A percentile compares a stretch with the other conserved stretches of the same genome.
Evolutionary conservation across 2,797 vertebrate genomes (phyloP).

Genomic region (Delichon dasypus): DNA sequence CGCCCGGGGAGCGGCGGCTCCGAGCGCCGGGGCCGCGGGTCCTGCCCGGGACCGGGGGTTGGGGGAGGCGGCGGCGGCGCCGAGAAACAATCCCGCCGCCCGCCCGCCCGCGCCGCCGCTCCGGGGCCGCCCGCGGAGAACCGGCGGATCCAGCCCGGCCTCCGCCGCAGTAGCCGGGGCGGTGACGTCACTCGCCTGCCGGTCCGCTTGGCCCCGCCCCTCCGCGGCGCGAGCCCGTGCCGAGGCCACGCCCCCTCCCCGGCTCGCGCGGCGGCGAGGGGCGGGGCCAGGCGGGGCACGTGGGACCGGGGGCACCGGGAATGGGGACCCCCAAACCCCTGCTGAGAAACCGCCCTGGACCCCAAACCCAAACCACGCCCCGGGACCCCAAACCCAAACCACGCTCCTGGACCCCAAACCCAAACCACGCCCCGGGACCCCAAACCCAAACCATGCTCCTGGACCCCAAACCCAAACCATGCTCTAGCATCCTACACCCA

Average conservation of each 20-base stretch:
- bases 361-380: background rate
- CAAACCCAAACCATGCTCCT: background rate
- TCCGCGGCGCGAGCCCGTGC: background rate
- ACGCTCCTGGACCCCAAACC: background rate
- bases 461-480: too few species aligned
- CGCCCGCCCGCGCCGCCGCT: background rate
- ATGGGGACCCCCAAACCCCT: background rate
- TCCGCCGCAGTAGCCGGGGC: background rate
- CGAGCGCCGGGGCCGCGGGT: background rate
- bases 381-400: background rate
- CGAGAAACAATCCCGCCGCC: background rate
- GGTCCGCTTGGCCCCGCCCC: background rate
- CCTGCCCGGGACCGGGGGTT: too few species aligned
- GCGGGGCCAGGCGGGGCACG: background rate
- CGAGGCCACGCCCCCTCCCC: background rate
- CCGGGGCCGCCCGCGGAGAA: background rate
- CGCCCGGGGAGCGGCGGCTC: background rate
- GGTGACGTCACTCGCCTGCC: slow-evolving; percentile 26
- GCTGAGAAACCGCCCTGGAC: background rate
- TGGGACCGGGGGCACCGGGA: background rate
- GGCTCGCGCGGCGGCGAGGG: background rate
- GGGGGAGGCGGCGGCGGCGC: too few species aligned
- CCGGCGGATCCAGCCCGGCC: background rate
- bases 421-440: background rate
- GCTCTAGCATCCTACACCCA: too few species aligned